These are phyloP conservation scores for Troides aeacus DNA, from an alignment of 2,888 invertebrate species.

Conservation along the genomic window DNA sequence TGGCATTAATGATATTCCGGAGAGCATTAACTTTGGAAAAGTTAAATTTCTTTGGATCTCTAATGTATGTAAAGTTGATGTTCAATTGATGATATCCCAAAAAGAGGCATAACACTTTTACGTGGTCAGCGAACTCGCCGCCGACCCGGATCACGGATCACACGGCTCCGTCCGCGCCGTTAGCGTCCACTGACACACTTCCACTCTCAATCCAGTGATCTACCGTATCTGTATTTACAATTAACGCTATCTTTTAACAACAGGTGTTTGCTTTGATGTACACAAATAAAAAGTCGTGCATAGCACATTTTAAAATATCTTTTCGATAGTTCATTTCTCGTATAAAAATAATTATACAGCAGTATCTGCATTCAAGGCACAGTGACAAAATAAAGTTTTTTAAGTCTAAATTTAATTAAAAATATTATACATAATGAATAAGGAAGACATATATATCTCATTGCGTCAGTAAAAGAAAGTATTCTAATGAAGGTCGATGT, in stretches of 20 bases:
- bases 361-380: too few species aligned
- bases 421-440: too few species aligned
- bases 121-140: conserved; percentile 43
- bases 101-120: conserved; percentile 33
- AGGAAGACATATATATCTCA: too few species aligned
- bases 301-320: background rate
- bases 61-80: background rate
- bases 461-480: too few species aligned
- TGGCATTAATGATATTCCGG: background rate
- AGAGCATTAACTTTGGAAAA: background rate
- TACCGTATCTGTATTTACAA: conserved; percentile 34
- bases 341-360: background rate
- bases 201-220: conserved; percentile 41
- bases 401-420: background rate
- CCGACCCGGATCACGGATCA: conserved; percentile 72
- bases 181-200: conserved; percentile 57
- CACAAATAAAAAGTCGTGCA: background rate
- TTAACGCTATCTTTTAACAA: conserved; percentile 26
- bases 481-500: too few species aligned
- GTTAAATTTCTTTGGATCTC: background rate
- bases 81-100: background rate
- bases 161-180: conserved; percentile 49
- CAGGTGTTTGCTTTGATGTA: conserved; percentile 12
- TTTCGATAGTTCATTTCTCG: background rate
- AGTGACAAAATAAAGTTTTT: background rate